A percentile compares a stretch with the other conserved stretches of the same genome.
Conservation (phyloP, 1,140 invertebrate genomes). For the Zaprionus taronus region DNA sequence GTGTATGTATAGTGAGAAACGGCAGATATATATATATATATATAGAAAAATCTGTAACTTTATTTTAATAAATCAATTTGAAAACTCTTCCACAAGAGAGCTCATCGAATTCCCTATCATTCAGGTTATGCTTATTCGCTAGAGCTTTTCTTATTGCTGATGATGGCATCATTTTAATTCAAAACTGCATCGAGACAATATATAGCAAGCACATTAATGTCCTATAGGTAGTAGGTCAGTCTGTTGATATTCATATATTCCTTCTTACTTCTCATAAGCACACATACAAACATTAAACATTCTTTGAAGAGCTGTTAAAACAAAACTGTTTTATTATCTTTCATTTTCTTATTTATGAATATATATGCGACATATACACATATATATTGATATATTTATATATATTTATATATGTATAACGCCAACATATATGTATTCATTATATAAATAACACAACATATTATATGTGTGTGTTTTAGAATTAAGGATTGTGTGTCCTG, state of each 20-base stretch:
- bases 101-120: background rate
- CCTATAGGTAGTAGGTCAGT: background rate
- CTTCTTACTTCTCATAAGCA: background rate
- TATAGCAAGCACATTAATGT: background rate
- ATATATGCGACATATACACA: background rate
- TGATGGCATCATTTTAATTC: background rate
- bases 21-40: background rate
- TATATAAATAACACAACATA: conserved; percentile 30
- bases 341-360: conserved; percentile 3
- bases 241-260: background rate
- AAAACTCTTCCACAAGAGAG: background rate
- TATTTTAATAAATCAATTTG: background rate
- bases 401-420: background rate
- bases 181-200: background rate
- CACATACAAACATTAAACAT: background rate
- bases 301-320: background rate
- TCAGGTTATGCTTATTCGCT: background rate
- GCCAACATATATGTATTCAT: background rate
- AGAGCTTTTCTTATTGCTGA: background rate
- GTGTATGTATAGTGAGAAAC: conserved; percentile 38
- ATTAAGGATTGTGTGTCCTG: conserved; percentile 89
- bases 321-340: background rate
- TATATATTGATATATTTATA: conserved; percentile 8
- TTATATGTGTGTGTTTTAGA: conserved; percentile 85
- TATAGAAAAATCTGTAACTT: background rate